These are phyloP conservation scores for Antigone vipio DNA, from an alignment of 2,113 vertebrate species.

Conservation along the genomic window DNA sequence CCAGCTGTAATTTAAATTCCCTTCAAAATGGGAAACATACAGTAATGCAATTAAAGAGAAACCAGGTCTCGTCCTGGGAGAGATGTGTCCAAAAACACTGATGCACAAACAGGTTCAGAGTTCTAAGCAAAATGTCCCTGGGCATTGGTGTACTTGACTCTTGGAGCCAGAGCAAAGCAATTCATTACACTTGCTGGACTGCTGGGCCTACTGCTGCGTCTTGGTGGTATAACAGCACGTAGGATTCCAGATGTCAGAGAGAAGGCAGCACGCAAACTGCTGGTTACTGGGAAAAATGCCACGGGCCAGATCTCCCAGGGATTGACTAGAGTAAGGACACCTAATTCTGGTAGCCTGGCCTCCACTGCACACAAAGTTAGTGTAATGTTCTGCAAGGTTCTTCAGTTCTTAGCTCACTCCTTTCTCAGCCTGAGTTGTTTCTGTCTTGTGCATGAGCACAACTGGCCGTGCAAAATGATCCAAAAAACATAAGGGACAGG, in stretches of 20 bases:
- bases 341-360: slow-evolving; percentile 31
- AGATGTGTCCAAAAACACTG: slow-evolving; percentile 45
- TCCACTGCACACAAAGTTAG: neutral
- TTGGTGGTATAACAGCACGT: neutral
- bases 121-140: slow-evolving; percentile 69
- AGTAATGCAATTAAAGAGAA: slow-evolving; percentile 56
- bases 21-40: slow-evolving; percentile 61
- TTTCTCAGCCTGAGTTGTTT: slow-evolving; percentile 60
- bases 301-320: neutral
- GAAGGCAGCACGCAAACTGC: slow-evolving; percentile 35
- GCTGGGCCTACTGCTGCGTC: slow-evolving; percentile 48
- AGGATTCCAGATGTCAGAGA: slow-evolving; percentile 44
- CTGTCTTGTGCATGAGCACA: slow-evolving; percentile 34
- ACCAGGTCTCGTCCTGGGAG: slow-evolving; percentile 36
- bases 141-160: slow-evolving; percentile 66
- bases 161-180: slow-evolving; percentile 68
- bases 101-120: slow-evolving; percentile 65
- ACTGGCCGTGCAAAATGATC: slow-evolving; percentile 43
- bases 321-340: slow-evolving; percentile 18
- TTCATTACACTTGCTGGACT: slow-evolving; percentile 49
- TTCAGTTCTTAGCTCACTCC: slow-evolving; percentile 58
- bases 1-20: slow-evolving; percentile 57
- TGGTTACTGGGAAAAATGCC: slow-evolving; percentile 32
- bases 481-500: slow-evolving; percentile 71
- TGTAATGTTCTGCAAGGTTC: slow-evolving; percentile 52